Percentiles rank a stretch among this genome's conserved stretches.
These are phyloP conservation scores for Sphenodon punctatus DNA, from an alignment of 2,797 vertebrate genomes.

Conservation along the genomic window DNA sequence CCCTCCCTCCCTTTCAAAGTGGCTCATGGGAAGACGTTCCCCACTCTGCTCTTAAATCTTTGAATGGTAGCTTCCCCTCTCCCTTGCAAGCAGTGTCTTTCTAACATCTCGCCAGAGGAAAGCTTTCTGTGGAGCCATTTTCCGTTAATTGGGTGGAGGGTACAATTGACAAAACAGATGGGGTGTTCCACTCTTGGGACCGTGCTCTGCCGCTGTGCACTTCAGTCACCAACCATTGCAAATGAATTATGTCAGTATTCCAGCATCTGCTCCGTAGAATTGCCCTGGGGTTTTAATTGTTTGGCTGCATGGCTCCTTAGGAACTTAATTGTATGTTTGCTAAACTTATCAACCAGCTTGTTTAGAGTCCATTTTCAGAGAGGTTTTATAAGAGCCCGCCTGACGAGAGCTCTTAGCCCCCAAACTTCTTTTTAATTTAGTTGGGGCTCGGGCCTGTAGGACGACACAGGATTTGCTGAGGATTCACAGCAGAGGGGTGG, in stretches of 20 bases:
- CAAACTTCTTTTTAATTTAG: no score
- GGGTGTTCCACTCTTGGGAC: no score
- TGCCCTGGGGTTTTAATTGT: neutral
- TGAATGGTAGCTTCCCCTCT: neutral
- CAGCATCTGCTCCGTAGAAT: no score
- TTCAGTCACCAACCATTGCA: rapidly evolving
- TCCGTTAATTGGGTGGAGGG: neutral
- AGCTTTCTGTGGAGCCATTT: neutral
- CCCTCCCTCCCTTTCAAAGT: no score
- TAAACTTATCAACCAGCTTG: no score
- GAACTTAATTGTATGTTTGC: neutral
- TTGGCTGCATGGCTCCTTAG: neutral
- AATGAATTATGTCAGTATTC: rapidly evolving
- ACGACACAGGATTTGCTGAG: no score
- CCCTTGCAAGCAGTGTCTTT: neutral
- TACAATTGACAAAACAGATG: neutral
- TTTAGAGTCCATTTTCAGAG: neutral
- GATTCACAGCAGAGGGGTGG: no score
- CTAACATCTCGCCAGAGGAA: neutral
- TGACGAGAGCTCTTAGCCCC: neutral
- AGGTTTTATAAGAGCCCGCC: neutral
- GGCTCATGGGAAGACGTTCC: no score
- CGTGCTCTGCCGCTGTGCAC: rapidly evolving
- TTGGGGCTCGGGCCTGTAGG: no score
- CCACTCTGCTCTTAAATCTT: no score